phyloP scores from a whole-genome alignment of 2,113 vertebrate species.

The Solea senegalensis region DNA sequence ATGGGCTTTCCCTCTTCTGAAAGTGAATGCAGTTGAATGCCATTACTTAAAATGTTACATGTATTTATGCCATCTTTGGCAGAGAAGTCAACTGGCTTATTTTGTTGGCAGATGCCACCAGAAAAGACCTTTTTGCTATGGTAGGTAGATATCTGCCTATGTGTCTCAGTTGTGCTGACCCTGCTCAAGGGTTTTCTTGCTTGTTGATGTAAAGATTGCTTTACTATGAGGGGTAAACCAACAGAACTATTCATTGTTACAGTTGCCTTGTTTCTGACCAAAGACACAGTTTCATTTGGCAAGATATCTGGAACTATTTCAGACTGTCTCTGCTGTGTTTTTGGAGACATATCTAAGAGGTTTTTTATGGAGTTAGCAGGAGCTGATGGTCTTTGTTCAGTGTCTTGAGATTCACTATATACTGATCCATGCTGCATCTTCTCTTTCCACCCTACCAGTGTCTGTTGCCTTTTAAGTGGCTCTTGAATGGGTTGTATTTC shows the following conservation, averaged over 20 bases:
- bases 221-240: slow-evolving; percentile 64
- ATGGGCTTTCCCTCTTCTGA: slow-evolving; percentile 82
- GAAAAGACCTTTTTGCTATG: slow-evolving; percentile 42
- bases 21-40: slow-evolving; percentile 44
- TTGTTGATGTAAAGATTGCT: slow-evolving; percentile 45
- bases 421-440: slow-evolving; percentile 22
- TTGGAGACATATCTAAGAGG: slow-evolving; percentile 76
- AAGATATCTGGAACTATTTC: slow-evolving; percentile 12
- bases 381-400: slow-evolving; percentile 43
- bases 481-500: slow-evolving; percentile 32
- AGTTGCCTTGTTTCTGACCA: slow-evolving; percentile 49
- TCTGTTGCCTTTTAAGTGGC: slow-evolving; percentile 44
- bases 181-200: slow-evolving; percentile 25
- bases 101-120: slow-evolving; percentile 63
- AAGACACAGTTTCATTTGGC: slow-evolving; percentile 44
- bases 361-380: slow-evolving; percentile 67
- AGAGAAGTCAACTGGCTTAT: slow-evolving; percentile 89
- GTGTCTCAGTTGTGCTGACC: slow-evolving; percentile 57
- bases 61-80: slow-evolving; percentile 61
- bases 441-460: slow-evolving; percentile 1
- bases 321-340: slow-evolving; percentile 24
- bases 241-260: slow-evolving; percentile 28
- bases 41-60: slow-evolving; percentile 58
- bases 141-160: slow-evolving; percentile 40
- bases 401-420: slow-evolving; percentile 1